Evolutionary conservation across 2,113 vertebrate species (phyloP), one percentile per base, ranked within the genome.

Genomic region (Peromyscus polionotus): DNA sequence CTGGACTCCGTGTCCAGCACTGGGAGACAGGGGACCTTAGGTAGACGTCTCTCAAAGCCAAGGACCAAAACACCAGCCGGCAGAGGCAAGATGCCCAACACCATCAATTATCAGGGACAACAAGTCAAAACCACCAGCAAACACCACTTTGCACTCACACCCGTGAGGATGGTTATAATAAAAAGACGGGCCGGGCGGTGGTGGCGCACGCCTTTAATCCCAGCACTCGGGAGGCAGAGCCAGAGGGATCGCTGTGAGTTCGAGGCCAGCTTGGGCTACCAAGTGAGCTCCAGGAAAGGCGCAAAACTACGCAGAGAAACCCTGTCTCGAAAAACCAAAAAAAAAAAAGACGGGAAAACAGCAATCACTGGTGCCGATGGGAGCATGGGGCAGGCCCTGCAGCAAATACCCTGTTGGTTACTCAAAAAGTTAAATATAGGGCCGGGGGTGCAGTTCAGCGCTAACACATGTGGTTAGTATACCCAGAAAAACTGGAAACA

Each of bases 401-500:
- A 76, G 75, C 67, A 95, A 91, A 83, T n/a, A 48, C 68, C 54
- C 63, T 79, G 57, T 22, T 54, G 45, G 80, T 51, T 95, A 92
- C 75, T 92, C 80, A 59, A 10, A 96, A 92, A 95, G 94, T 91
- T 79, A 95, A 95, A 87, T 39, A 24, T 70, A 92, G 48, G 83
- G 51, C 51, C 68, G 61, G n/a, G 86, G 61, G 28, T 77, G 12
- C 42, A 77, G 80, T 36, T 93, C 59, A 76, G 83, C 20, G 26
- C 70, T 39, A 65, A 67, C 75, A 57, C 33, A 22, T 48, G 87
- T 48, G 83, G 63, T 72, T 87, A 90, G 86, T 79, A 75, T 12
- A 42, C 75, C 51, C 61, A 51, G 79, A 94, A 96, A 54, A 94
- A 95, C 45, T 86, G 65, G 94, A 95, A 93, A 80, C 68, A 90